phyloP scores from a whole-genome alignment of 2,888 invertebrate genomes.

The Epinotia demarniana region DNA sequence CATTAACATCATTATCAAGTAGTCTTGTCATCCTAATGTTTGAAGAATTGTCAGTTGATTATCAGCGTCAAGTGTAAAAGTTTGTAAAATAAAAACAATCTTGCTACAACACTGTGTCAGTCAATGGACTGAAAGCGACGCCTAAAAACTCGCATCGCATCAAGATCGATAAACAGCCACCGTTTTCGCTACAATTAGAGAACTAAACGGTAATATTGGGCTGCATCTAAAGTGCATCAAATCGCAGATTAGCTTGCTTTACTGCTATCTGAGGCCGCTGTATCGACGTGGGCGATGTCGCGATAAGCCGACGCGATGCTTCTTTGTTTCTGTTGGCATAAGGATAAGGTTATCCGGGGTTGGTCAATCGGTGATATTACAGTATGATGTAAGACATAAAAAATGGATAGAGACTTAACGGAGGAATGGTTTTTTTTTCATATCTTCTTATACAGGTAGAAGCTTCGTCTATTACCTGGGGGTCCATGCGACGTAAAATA shows the following conservation, averaged over 20 bases:
- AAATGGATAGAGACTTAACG: neutral
- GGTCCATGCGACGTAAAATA: no score
- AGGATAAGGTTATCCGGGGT: conserved; percentile 9
- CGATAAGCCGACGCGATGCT: conserved; percentile 31
- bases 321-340: conserved; percentile 39
- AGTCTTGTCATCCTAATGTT: no score
- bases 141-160: conserved; percentile 20
- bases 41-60: no score
- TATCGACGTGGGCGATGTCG: conserved; percentile 41
- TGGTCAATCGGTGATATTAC: neutral
- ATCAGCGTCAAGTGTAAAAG: no score
- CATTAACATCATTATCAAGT: no score
- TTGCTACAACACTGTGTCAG: neutral
- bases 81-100: no score
- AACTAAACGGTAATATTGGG: conserved; percentile 47
- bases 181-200: conserved; percentile 46
- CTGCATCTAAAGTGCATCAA: conserved; percentile 47
- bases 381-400: neutral
- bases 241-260: conserved; percentile 46
- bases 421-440: neutral
- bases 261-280: conserved; percentile 35
- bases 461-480: no score
- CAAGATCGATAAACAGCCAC: conserved; percentile 39
- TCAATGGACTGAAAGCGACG: neutral
- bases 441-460: no score